phyloP scores from a whole-genome alignment of 2,113 vertebrate genomes.

The Lagopus leucura region DNA sequence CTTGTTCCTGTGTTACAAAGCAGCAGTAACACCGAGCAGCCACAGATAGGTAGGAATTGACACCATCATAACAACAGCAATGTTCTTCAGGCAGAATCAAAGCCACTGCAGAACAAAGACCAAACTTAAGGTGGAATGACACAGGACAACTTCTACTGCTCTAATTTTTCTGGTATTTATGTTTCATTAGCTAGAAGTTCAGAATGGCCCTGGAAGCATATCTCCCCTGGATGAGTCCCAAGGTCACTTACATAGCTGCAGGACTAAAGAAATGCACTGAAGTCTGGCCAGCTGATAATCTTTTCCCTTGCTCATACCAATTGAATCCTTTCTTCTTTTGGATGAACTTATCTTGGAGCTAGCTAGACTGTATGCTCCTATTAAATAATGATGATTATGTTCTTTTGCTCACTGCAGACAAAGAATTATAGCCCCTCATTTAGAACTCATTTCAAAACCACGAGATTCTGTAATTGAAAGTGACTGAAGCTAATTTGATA shows the following conservation, averaged over 20 bases:
- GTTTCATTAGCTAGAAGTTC: constrained; percentile 31
- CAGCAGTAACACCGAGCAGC: background rate
- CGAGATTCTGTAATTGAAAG: constrained; percentile 76
- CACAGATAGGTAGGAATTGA: constrained; percentile 6
- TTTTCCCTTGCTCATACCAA: constrained; percentile 32
- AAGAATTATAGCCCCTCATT: constrained; percentile 72
- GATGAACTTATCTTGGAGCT: constrained; percentile 30
- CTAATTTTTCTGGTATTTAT: constrained; percentile 18
- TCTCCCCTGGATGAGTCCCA: constrained; percentile 34
- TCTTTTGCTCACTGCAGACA: constrained; percentile 65
- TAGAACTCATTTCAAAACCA: constrained; percentile 71
- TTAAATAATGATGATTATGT: constrained; percentile 74
- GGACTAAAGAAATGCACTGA: background rate
- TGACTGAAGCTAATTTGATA: constrained; percentile 74
- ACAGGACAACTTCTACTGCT: background rate
- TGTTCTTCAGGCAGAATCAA: background rate
- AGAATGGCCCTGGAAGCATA: constrained; percentile 7
- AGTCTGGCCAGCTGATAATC: constrained; percentile 31
- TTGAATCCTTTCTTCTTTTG: constrained; percentile 36
- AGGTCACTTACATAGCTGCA: constrained; percentile 37
- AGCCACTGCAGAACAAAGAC: constrained; percentile 14
- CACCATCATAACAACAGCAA: background rate
- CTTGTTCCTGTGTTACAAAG: background rate
- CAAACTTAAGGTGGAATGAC: background rate
- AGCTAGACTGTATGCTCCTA: constrained; percentile 41